Percentiles rank a stretch among this genome's conserved stretches.
These are phyloP conservation scores for Quiscalus mexicanus DNA, from an alignment of 2,113 vertebrate genomes.

Conservation along the genomic window DNA sequence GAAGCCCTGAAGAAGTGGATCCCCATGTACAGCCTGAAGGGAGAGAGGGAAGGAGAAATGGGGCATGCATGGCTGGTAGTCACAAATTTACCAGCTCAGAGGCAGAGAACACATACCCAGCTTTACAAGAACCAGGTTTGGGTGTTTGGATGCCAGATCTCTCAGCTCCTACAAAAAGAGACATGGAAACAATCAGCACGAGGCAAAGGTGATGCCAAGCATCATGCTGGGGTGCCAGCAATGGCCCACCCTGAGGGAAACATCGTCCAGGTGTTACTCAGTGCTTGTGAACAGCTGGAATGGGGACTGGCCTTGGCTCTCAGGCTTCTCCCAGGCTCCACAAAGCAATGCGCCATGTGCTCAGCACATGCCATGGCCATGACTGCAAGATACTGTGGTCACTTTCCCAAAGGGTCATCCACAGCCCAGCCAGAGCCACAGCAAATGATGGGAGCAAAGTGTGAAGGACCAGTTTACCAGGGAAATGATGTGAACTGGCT, in stretches of 20 bases:
- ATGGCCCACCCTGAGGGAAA: background rate
- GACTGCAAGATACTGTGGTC: background rate
- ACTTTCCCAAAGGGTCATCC: background rate
- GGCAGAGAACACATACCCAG: slow-evolving; percentile 1
- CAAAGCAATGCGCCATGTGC: fast-evolving
- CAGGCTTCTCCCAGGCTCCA: background rate
- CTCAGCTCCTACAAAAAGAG: slow-evolving; percentile 56
- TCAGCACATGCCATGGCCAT: fast-evolving
- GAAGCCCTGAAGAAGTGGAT: background rate
- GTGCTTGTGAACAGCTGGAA: background rate
- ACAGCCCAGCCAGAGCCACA: background rate
- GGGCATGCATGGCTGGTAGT: background rate
- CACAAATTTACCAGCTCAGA: background rate
- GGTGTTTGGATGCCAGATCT: slow-evolving; percentile 52
- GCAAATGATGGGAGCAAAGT: background rate
- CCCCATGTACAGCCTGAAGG: background rate
- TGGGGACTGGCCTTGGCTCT: background rate
- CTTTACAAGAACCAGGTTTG: slow-evolving; percentile 45
- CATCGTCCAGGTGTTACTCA: background rate
- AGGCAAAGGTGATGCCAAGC: background rate
- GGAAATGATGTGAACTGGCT: background rate
- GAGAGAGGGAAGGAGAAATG: background rate
- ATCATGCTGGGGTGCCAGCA: background rate
- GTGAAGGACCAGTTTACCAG: background rate
- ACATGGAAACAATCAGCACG: fast-evolving